Conservation (phyloP, 1,140 invertebrate species). For the Drosophila malerkotliana region DNA sequence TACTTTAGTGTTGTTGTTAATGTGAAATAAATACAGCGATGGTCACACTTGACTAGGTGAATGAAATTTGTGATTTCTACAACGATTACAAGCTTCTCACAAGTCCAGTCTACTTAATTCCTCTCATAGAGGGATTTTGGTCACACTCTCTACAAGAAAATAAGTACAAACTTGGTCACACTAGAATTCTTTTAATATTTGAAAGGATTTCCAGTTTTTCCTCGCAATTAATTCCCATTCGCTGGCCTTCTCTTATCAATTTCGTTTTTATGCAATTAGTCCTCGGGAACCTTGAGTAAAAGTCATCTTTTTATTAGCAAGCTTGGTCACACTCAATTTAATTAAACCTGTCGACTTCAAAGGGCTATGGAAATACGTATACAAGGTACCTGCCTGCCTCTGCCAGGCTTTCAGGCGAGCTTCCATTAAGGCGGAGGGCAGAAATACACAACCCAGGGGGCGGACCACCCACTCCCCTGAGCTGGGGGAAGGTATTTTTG, state of each 20-base stretch:
- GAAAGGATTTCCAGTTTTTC: too few relatives aligned
- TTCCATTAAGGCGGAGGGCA: background rate
- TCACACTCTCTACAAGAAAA: too few relatives aligned
- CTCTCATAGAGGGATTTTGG: too few relatives aligned
- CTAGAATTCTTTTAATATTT: too few relatives aligned
- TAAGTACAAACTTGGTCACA: background rate
- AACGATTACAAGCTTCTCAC: too few relatives aligned
- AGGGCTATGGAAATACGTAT: conserved; percentile 8
- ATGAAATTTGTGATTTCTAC: too few relatives aligned
- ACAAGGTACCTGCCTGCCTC: background rate
- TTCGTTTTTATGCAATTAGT: conserved; percentile 1
- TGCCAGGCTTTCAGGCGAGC: background rate
- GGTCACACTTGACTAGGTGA: too few relatives aligned
- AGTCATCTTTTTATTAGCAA: conserved; percentile 12
- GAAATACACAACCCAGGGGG: background rate
- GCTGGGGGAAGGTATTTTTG: background rate
- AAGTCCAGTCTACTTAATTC: too few relatives aligned
- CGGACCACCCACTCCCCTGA: background rate
- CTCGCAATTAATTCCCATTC: too few relatives aligned
- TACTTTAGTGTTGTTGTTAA: too few relatives aligned
- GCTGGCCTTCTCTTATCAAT: background rate
- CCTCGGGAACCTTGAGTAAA: background rate
- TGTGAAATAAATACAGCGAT: too few relatives aligned
- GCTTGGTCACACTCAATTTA: conserved; percentile 51
- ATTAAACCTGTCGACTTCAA: conserved; percentile 40